Conservation (phyloP, 2,888 invertebrate genomes). For the Phasia obesa region DNA sequence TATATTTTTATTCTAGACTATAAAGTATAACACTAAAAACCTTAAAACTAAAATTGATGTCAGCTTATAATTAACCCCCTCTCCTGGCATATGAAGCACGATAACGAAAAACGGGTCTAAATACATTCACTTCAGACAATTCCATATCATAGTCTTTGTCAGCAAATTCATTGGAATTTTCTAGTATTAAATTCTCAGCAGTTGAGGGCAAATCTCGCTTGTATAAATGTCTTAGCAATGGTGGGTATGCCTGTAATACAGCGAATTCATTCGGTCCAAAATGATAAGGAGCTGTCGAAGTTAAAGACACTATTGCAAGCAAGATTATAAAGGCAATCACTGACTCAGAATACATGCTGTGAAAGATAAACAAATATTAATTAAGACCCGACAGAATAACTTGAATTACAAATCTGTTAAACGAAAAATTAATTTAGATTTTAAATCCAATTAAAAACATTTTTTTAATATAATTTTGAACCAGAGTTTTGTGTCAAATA, state of each 20-base stretch:
- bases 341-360: slow-evolving; percentile 10
- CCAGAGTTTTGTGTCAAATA: no score
- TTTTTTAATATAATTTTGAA: background rate
- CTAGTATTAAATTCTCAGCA: background rate
- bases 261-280: background rate
- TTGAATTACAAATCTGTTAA: background rate
- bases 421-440: no score
- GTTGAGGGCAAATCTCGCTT: slow-evolving; percentile 51
- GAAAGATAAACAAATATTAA: background rate
- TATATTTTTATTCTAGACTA: background rate
- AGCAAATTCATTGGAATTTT: slow-evolving; percentile 61
- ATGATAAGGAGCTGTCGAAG: slow-evolving; percentile 10
- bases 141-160: slow-evolving; percentile 77
- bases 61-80: slow-evolving; percentile 43
- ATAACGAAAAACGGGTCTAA: slow-evolving; percentile 80
- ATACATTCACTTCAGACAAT: slow-evolving; percentile 80
- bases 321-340: background rate
- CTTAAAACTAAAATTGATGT: background rate
- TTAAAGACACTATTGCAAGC: background rate
- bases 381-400: no score
- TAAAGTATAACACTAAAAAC: background rate
- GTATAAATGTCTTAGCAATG: slow-evolving; percentile 19
- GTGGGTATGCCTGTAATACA: slow-evolving; percentile 6
- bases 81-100: slow-evolving; percentile 77
- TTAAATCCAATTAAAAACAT: no score